These are phyloP conservation scores for Cosmia pyralina DNA, from an alignment of 2,888 invertebrate genomes.

Conservation along the genomic window DNA sequence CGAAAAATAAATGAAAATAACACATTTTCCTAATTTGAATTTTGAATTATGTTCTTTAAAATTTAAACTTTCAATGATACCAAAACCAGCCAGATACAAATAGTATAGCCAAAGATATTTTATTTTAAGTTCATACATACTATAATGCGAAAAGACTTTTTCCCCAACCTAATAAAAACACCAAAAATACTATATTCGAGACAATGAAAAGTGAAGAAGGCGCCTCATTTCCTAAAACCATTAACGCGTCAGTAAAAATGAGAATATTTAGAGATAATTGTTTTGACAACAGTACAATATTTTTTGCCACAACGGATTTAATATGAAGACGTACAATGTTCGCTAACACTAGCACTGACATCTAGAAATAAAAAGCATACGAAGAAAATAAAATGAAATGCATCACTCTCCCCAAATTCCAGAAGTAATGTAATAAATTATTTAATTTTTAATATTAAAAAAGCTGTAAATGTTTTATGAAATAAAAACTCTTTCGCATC, in stretches of 20 bases:
- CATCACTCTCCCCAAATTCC: slow-evolving; percentile 42
- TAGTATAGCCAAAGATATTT: too few species aligned
- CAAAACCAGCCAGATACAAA: too few species aligned
- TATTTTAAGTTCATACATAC: too few species aligned
- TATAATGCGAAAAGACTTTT: too few species aligned
- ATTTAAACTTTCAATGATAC: too few species aligned
- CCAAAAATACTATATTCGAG: neutral
- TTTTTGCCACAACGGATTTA: slow-evolving; percentile 14
- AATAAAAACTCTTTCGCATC: slow-evolving; percentile 26
- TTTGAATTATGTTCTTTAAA: too few species aligned
- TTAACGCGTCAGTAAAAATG: neutral
- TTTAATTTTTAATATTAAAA: slow-evolving; percentile 32
- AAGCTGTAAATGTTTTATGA: slow-evolving; percentile 39
- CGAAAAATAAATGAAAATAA: too few species aligned
- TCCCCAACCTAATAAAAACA: neutral
- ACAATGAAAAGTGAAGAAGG: neutral
- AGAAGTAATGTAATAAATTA: slow-evolving; percentile 38
- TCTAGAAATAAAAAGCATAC: slow-evolving; percentile 28
- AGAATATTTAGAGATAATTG: slow-evolving; percentile 14
- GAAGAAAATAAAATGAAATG: slow-evolving; percentile 20
- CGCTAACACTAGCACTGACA: slow-evolving; percentile 19
- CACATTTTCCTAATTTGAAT: too few species aligned
- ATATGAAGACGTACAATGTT: slow-evolving; percentile 39
- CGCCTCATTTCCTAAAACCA: slow-evolving; percentile 27
- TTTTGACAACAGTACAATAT: slow-evolving; percentile 18